A percentile compares a stretch with the other conserved stretches of the same genome.
Conservation (phyloP, 1,140 invertebrate genomes). For the Prorops nasuta region DNA sequence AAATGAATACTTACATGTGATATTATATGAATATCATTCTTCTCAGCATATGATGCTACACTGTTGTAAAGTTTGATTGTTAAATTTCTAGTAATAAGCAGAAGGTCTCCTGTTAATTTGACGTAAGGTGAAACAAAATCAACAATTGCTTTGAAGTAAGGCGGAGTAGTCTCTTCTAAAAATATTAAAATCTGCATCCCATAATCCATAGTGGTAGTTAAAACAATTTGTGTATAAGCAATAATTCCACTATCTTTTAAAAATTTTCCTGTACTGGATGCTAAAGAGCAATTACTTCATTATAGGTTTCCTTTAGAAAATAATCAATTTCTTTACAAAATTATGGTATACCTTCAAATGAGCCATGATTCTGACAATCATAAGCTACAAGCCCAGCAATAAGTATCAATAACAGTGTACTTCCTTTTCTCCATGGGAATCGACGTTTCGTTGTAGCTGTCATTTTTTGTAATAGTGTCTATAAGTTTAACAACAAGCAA, state of each 20-base stretch:
- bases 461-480: slow-evolving; percentile 50
- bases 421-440: slow-evolving; percentile 49
- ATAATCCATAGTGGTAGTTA: slow-evolving; percentile 58
- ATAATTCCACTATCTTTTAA: slow-evolving; percentile 63
- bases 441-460: slow-evolving; percentile 35
- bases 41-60: slow-evolving; percentile 55
- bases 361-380: slow-evolving; percentile 47
- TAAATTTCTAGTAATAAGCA: slow-evolving; percentile 58
- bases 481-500: slow-evolving; percentile 15
- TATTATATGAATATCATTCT: slow-evolving; percentile 64
- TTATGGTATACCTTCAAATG: slow-evolving; percentile 42
- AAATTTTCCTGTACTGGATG: slow-evolving; percentile 59
- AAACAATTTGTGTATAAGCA: slow-evolving; percentile 62
- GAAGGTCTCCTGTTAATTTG: slow-evolving; percentile 60
- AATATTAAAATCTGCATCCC: slow-evolving; percentile 62
- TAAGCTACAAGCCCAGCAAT: slow-evolving; percentile 41
- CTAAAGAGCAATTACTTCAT: slow-evolving; percentile 36
- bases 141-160: slow-evolving; percentile 61
- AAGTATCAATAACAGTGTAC: slow-evolving; percentile 42
- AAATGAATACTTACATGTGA: slow-evolving; percentile 56
- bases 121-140: slow-evolving; percentile 62
- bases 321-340: slow-evolving; percentile 1
- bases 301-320: too few species aligned
- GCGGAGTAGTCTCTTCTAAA: slow-evolving; percentile 66
- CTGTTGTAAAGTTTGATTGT: slow-evolving; percentile 56